Evolutionary conservation across 2,113 vertebrate genomes (phyloP), one percentile per base, ranked within the genome.

Genomic region (Nyctibius bracteatus): DNA sequence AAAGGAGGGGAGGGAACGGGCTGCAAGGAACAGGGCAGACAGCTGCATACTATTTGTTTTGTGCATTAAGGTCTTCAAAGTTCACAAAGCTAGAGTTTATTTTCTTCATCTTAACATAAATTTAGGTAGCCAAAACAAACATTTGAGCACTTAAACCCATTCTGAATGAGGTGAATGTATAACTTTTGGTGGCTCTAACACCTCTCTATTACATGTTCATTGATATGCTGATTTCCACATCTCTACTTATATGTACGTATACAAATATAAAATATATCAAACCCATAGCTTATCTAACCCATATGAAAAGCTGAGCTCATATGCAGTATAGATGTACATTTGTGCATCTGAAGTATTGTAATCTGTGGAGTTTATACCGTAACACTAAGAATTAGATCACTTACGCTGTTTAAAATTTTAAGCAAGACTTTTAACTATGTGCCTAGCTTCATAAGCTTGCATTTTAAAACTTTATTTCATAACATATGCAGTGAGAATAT

Each of bases 21-120:
- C 35, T 86, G 12, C 24, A 19, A 92, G 25, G 21, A 27, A 39
- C 33, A 62, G 35, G 37, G 4, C 19, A 75, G 35, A 39, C 12
- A 37, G 41, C 25, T 57, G 47, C 1, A 0, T 27, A 46, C 70
- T 14, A 4, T 39, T 78, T 46, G 16, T 5, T 91, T 81, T 80
- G 63, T 72, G 81, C 33, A 14, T 55, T 23, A 35, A 83, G 30
- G 12, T 55, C 11, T 31, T 85, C 49, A 58, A 80, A 47, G 22
- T 75, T 85, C 59, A 81, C 12, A 94, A 35, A 92, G 51, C 24
- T 23, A 88, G 14, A 57, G 25, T 5, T 74, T 63, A 78, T 92
- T 89, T 92, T 97, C 43, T 18, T 92, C 25, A 71, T 71, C 46
- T 57, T 62, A 77, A 86, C 11, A 81, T 47, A 94, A 95, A 86